Conservation (phyloP, 2,113 vertebrate species). For the Thinocorus orbignyianus region DNA sequence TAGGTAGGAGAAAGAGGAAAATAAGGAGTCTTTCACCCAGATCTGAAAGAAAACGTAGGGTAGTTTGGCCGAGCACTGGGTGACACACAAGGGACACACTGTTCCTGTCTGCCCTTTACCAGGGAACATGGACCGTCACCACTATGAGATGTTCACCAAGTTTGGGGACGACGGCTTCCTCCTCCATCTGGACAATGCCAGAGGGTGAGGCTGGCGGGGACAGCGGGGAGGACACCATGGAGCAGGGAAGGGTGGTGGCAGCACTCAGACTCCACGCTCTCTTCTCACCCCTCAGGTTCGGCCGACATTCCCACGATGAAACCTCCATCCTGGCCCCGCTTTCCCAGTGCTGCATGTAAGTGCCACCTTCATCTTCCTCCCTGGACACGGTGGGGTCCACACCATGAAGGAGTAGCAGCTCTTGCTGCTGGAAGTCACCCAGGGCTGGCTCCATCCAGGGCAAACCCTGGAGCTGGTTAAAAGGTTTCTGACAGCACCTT, state of each 20-base stretch:
- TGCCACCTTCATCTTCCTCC: neutral
- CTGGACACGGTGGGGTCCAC: fast-evolving
- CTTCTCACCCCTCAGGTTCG: conserved; percentile 81
- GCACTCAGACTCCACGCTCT: neutral
- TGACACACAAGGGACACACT: neutral
- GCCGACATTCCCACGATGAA: conserved; percentile 88
- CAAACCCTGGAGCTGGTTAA: neutral
- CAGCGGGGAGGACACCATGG: fast-evolving
- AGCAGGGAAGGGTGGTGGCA: neutral
- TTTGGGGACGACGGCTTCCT: conserved; percentile 94
- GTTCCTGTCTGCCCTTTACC: neutral
- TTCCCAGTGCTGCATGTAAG: conserved; percentile 94
- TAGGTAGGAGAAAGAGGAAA: conserved; percentile 67
- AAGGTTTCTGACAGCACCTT: neutral
- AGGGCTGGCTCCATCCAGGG: neutral
- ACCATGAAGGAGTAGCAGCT: fast-evolving
- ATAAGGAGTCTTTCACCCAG: neutral
- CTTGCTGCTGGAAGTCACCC: neutral
- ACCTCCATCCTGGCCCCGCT: conserved; percentile 91
- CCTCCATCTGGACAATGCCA: conserved; percentile 93
- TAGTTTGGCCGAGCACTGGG: neutral
- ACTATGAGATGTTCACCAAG: conserved; percentile 96
- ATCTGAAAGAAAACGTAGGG: neutral
- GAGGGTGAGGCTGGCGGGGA: conserved; percentile 81
- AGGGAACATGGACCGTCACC: conserved; percentile 99